phyloP scores from a whole-genome alignment of 2,113 vertebrate species.

The Apeltes quadracus region DNA sequence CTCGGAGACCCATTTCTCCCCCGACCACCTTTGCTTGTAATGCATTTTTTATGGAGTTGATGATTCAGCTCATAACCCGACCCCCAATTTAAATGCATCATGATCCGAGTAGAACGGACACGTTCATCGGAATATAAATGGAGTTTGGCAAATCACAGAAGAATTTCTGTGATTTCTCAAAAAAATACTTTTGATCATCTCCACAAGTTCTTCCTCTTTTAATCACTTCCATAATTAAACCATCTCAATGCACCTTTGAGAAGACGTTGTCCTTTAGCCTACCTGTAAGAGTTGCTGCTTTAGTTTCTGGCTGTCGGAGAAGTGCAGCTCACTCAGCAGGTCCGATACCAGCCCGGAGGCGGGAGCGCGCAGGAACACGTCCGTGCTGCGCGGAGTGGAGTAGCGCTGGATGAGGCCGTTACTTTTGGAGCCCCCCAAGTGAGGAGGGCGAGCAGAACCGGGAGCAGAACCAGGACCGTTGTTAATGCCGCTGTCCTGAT shows the following conservation, averaged over 20 bases:
- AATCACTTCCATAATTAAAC: too few relatives aligned
- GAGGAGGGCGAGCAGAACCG: constrained; percentile 67
- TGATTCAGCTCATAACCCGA: constrained; percentile 65
- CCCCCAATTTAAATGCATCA: constrained; percentile 58
- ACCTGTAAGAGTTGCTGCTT: constrained; percentile 87
- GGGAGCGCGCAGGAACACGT: constrained; percentile 79
- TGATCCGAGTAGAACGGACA: constrained; percentile 19
- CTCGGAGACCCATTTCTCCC: constrained; percentile 13
- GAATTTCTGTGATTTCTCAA: too few relatives aligned
- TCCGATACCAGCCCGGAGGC: constrained; percentile 84
- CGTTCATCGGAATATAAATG: neutral
- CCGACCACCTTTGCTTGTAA: constrained; percentile 11
- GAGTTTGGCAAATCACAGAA: neutral
- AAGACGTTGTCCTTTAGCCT: neutral
- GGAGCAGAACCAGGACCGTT: constrained; percentile 71
- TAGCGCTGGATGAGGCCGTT: constrained; percentile 72
- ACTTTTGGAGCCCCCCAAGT: constrained; percentile 69
- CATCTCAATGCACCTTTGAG: too few relatives aligned
- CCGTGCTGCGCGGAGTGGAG: constrained; percentile 79
- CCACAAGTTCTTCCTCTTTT: too few relatives aligned
- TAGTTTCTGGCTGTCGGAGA: constrained; percentile 85
- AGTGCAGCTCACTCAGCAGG: constrained; percentile 86
- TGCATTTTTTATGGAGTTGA: constrained; percentile 59
- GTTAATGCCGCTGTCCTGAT: constrained; percentile 82
- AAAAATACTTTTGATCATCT: too few relatives aligned